These are phyloP conservation scores for Ctenochaetus hawaiiensis DNA, from an alignment of 2,797 vertebrate species.

Conservation along the genomic window DNA sequence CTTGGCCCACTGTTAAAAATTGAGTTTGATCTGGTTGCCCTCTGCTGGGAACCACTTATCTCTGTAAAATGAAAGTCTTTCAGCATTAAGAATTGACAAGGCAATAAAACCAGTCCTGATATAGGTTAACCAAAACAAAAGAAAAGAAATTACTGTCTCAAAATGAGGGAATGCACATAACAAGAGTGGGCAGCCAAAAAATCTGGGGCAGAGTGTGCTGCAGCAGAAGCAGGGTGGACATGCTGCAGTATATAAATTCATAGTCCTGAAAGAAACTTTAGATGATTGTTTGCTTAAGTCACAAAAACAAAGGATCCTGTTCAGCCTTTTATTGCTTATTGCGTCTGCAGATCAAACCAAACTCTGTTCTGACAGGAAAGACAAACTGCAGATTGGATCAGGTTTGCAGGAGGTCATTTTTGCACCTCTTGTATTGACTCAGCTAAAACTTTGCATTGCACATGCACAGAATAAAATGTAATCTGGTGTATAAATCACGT, in stretches of 20 bases:
- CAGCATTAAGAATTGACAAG: not conserved
- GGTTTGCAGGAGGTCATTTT: slow-evolving; percentile 19
- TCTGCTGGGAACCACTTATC: slow-evolving; percentile 4
- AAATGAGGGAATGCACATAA: slow-evolving; percentile 21
- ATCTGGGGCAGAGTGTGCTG: slow-evolving; percentile 28
- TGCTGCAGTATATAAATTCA: slow-evolving; percentile 29
- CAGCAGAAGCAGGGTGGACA: slow-evolving; percentile 17
- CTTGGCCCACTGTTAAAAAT: slow-evolving; percentile 33
- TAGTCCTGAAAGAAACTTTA: slow-evolving; percentile 18
- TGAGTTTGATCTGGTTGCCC: slow-evolving; percentile 4
- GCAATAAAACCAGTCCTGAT: not conserved
- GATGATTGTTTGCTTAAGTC: not conserved
- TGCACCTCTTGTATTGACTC: slow-evolving; percentile 14
- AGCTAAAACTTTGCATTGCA: slow-evolving; percentile 8
- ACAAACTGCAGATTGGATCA: slow-evolving; percentile 31
- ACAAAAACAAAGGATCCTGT: slow-evolving; percentile 1
- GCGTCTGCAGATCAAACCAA: slow-evolving; percentile 33
- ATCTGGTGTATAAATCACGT: not conserved
- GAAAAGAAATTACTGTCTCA: slow-evolving; percentile 6
- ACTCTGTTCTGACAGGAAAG: slow-evolving; percentile 14
- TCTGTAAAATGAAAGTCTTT: slow-evolving; percentile 10
- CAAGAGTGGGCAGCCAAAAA: slow-evolving; percentile 26
- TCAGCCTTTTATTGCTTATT: slow-evolving; percentile 13
- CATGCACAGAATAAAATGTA: not conserved
- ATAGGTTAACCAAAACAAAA: slow-evolving; percentile 6